A percentile compares a stretch with the other conserved stretches of the same genome.
These are phyloP conservation scores for Oscheius sp. DNA, from an alignment of 1,140 invertebrate genomes.

Conservation along the genomic window DNA sequence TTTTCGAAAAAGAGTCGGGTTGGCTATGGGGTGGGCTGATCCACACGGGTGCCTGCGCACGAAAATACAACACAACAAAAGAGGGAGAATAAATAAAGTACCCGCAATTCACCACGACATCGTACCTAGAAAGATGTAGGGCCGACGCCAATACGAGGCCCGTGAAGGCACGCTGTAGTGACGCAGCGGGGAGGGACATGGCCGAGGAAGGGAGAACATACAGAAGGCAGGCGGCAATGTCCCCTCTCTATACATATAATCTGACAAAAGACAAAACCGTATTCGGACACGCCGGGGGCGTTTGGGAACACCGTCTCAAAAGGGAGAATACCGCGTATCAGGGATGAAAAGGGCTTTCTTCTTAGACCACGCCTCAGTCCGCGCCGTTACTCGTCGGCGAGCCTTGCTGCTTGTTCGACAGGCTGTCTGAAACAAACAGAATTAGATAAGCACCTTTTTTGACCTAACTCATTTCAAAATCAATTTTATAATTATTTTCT, in stretches of 20 bases:
- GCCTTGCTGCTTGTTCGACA: neutral
- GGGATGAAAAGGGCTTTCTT: neutral
- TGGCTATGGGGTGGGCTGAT: neutral
- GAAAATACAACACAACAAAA: neutral
- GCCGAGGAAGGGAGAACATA: neutral
- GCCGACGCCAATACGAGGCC: neutral
- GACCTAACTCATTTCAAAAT: no score
- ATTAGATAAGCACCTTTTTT: neutral
- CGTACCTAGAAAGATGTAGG: neutral
- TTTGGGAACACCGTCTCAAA: no score
- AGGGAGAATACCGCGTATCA: constrained; percentile 1
- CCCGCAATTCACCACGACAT: neutral
- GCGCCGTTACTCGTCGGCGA: neutral
- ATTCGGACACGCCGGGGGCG: no score
- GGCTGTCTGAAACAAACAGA: constrained; percentile 1
- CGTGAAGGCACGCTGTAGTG: neutral
- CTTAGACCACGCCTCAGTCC: neutral
- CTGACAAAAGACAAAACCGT: neutral
- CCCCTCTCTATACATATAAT: neutral
- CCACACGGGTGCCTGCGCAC: neutral
- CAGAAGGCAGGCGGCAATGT: neutral
- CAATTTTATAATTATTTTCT: no score
- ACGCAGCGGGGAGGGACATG: neutral
- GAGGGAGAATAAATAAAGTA: neutral
- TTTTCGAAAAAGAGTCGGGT: neutral